Conservation (phyloP, 92 coral and sea anemone species). For the Epizoanthus illoricatus region DNA sequence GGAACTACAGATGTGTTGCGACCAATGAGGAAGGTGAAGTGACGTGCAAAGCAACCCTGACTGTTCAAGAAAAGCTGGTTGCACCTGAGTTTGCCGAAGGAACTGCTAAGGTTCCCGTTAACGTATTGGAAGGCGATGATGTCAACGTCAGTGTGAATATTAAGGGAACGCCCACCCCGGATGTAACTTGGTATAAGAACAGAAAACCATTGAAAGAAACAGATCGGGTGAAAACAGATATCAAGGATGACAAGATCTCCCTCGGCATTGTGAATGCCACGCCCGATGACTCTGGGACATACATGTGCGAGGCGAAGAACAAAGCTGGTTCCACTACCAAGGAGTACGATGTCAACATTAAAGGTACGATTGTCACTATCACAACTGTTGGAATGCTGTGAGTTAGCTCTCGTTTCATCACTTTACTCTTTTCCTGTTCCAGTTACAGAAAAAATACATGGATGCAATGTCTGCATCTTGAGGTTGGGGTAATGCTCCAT, state of each 20-base stretch:
- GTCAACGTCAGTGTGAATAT: slow-evolving; percentile 49
- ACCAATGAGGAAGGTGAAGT: slow-evolving; percentile 75
- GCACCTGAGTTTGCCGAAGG: slow-evolving; percentile 73
- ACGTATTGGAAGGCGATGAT: slow-evolving; percentile 58
- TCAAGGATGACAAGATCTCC: slow-evolving; percentile 58
- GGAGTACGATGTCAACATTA: slow-evolving; percentile 52
- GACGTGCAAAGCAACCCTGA: slow-evolving; percentile 67
- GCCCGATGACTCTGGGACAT: slow-evolving; percentile 70
- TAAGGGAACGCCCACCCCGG: slow-evolving; percentile 71
- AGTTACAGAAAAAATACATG: too few species aligned
- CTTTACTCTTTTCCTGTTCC: too few species aligned
- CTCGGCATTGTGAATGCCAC: slow-evolving; percentile 61
- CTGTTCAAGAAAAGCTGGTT: slow-evolving; percentile 59
- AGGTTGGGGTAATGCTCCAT: too few species aligned
- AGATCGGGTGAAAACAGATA: slow-evolving; percentile 51
- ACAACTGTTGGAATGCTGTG: neutral
- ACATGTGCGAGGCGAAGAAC: slow-evolving; percentile 71
- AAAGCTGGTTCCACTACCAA: slow-evolving; percentile 61
- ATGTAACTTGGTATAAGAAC: slow-evolving; percentile 72
- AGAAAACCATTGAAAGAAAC: slow-evolving; percentile 53
- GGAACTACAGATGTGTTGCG: slow-evolving; percentile 83
- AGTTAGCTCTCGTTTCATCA: neutral
- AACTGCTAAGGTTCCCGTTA: slow-evolving; percentile 54
- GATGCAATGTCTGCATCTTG: too few species aligned
- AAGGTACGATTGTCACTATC: slow-evolving; percentile 50